Conservation (phyloP, 2,113 vertebrate genomes). For the Gopherus evgoodei region DNA sequence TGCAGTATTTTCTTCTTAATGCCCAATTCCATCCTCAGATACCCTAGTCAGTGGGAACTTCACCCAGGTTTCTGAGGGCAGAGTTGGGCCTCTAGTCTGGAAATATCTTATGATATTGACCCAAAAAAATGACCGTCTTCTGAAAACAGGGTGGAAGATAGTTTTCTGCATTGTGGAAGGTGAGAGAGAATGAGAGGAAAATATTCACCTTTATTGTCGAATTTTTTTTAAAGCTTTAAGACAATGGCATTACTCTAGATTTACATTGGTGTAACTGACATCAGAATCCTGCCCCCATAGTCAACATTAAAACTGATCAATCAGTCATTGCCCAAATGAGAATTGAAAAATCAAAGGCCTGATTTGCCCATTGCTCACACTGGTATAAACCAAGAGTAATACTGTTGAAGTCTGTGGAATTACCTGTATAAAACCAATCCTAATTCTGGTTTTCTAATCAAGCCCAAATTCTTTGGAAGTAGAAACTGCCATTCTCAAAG, state of each 20-base stretch:
- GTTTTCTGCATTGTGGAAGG: neutral
- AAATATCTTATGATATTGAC: neutral
- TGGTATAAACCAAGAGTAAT: neutral
- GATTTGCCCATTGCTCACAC: constrained; percentile 17
- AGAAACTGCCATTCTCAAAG: neutral
- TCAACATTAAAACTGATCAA: constrained; percentile 23
- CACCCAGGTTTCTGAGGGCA: rapidly evolving
- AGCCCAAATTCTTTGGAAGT: neutral
- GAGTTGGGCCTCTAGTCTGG: neutral
- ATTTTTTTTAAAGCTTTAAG: neutral
- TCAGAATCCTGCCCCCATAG: neutral
- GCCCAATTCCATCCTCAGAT: neutral
- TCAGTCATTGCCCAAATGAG: constrained; percentile 4
- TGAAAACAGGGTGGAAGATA: neutral
- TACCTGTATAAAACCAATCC: neutral
- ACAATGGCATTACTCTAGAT: neutral
- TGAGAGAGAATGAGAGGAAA: neutral
- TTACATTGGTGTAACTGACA: neutral
- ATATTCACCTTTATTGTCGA: neutral
- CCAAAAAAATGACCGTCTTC: neutral
- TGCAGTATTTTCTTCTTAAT: neutral
- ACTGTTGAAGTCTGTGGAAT: neutral
- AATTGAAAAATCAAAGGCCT: constrained; percentile 25
- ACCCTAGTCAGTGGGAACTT: neutral
- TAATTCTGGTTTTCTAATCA: constrained; percentile 2